Percentiles rank a stretch among this genome's conserved stretches.
These are phyloP conservation scores for Pseudomyrmex pallidus DNA, from an alignment of 1,140 invertebrate species.

Conservation along the genomic window DNA sequence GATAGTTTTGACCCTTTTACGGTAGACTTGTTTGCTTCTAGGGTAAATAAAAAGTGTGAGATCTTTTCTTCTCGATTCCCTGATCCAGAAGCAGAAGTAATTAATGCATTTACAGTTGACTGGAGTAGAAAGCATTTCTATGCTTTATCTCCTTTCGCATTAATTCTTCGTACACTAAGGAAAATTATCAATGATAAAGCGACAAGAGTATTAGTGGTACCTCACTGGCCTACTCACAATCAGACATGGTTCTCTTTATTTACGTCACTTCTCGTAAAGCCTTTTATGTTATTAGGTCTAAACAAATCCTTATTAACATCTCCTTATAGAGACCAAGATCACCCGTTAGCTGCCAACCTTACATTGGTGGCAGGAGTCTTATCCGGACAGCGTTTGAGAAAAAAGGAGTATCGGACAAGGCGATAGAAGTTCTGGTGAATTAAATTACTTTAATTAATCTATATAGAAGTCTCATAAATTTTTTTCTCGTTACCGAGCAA, in stretches of 20 bases:
- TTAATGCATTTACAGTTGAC: conserved; percentile 19
- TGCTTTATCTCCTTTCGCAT: conserved; percentile 34
- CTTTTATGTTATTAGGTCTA: conserved; percentile 50
- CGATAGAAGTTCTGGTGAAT: conserved; percentile 29
- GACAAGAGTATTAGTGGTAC: background rate
- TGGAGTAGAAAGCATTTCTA: conserved; percentile 1
- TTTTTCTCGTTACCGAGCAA: no score
- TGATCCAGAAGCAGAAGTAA: background rate
- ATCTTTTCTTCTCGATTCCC: conserved; percentile 3
- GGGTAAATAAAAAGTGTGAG: conserved; percentile 13
- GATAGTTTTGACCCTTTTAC: background rate
- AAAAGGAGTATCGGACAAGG: conserved; percentile 9
- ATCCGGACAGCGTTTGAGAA: conserved; percentile 40
- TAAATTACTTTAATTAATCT: no score
- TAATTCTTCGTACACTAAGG: conserved; percentile 7
- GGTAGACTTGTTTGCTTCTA: conserved; percentile 27
- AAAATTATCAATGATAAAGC: conserved; percentile 45
- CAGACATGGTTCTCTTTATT: conserved; percentile 44
- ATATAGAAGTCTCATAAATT: no score
- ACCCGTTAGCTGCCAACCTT: conserved; percentile 62
- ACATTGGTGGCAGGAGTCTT: conserved; percentile 65
- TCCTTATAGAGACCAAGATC: conserved; percentile 50
- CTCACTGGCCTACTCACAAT: background rate
- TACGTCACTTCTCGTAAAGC: conserved; percentile 1
- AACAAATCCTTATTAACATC: conserved; percentile 64